These are phyloP conservation scores for Aleiodes sp. DNA, from an alignment of 1,140 invertebrate species.

Conservation along the genomic window DNA sequence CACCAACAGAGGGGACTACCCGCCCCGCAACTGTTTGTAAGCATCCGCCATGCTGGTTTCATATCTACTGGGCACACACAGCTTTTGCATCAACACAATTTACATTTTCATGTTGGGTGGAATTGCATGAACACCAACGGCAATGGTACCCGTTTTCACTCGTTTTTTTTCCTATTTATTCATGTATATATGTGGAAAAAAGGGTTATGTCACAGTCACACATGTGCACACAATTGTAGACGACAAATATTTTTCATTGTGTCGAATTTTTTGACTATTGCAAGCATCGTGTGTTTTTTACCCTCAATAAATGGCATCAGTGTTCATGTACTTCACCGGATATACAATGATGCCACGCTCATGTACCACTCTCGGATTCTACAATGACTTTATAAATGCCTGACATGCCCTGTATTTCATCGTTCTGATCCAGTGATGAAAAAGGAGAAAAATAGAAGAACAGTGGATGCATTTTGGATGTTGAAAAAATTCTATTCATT, in stretches of 20 bases:
- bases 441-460: too few species aligned
- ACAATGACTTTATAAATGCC: not conserved
- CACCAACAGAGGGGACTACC: slow-evolving; percentile 40
- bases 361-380: not conserved
- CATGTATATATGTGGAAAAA: not conserved
- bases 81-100: slow-evolving; percentile 60
- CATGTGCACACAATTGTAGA: too few species aligned
- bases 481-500: too few species aligned
- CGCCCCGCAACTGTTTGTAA: slow-evolving; percentile 66
- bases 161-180: not conserved
- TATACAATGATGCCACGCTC: not conserved
- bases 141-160: not conserved
- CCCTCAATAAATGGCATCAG: slow-evolving; percentile 3
- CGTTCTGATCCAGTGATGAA: too few species aligned
- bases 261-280: not conserved
- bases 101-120: slow-evolving; percentile 35
- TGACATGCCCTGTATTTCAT: not conserved
- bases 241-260: slow-evolving; percentile 6
- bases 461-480: too few species aligned
- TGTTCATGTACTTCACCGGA: not conserved
- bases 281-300: not conserved
- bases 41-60: slow-evolving; percentile 65
- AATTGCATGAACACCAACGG: not conserved
- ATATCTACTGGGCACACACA: slow-evolving; percentile 55
- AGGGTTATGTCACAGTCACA: not conserved